A percentile compares a stretch with the other conserved stretches of the same genome.
Conservation (phyloP, 2,113 vertebrate genomes). For the Esox niger region DNA sequence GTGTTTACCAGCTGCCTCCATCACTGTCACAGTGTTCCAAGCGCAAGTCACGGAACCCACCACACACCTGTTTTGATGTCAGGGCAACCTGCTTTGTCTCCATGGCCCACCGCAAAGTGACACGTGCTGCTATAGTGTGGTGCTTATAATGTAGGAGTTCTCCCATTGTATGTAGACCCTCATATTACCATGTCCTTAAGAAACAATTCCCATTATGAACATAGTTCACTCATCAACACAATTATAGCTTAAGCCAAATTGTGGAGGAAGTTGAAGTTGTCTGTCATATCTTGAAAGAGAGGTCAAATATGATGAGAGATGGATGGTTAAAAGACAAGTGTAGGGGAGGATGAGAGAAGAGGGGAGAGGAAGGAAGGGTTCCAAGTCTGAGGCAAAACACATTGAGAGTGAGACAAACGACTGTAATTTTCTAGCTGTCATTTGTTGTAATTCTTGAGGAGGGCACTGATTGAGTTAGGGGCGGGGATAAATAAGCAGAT, state of each 20-base stretch:
- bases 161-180: neutral
- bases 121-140: neutral
- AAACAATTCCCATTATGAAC: neutral
- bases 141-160: neutral
- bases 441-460: conserved; percentile 64
- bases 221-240: neutral
- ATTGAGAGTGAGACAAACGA: conserved; percentile 57
- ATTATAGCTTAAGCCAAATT: conserved; percentile 1
- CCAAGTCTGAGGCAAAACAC: conserved; percentile 17
- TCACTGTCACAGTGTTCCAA: conserved; percentile 32
- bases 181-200: neutral
- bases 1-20: conserved; percentile 34
- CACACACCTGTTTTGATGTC: conserved; percentile 49
- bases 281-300: neutral
- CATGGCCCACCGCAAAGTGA: conserved; percentile 5
- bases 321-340: conserved; percentile 4
- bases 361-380: conserved; percentile 19
- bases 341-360: conserved; percentile 8
- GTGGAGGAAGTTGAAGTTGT: neutral
- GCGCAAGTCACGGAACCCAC: conserved; percentile 23
- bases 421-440: conserved; percentile 71
- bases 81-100: conserved; percentile 26
- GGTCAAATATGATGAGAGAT: neutral
- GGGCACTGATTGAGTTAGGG: conserved; percentile 66
- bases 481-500: conserved; percentile 57